Conservation (phyloP, 2,113 vertebrate genomes). For the Chiloscyllium plagiosum region DNA sequence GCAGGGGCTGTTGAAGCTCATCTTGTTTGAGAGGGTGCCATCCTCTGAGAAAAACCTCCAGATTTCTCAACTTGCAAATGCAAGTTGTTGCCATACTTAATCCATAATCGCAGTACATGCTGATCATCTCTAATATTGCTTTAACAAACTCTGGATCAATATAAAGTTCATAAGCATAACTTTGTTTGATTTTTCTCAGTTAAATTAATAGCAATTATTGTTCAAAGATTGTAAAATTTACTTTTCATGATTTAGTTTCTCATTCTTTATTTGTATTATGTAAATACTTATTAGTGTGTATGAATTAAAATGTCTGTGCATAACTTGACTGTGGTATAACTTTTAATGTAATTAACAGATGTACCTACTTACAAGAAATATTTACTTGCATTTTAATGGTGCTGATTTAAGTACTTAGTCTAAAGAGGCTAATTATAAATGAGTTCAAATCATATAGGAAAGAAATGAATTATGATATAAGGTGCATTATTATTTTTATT, state of each 20-base stretch:
- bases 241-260: not conserved
- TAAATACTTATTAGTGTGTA: not conserved
- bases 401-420: not conserved
- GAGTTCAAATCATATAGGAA: not conserved
- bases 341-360: not conserved
- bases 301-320: not conserved
- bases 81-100: not conserved
- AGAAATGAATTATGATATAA: not conserved
- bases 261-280: not conserved
- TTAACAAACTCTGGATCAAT: not conserved
- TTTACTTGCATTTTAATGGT: not conserved
- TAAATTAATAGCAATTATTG: not conserved
- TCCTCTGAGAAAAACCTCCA: too few relatives aligned
- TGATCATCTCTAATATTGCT: not conserved
- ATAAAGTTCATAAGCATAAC: not conserved
- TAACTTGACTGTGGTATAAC: not conserved
- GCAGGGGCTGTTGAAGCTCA: too few relatives aligned
- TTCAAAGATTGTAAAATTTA: not conserved
- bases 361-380: not conserved
- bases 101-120: not conserved
- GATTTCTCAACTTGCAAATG: too few relatives aligned
- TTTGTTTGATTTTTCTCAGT: not conserved
- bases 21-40: too few relatives aligned
- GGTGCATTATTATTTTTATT: not conserved
- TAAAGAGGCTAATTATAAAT: not conserved